Percentiles rank a stretch among this genome's conserved stretches.
These are phyloP conservation scores for Yponomeuta sedellus DNA, from an alignment of 2,888 invertebrate species.

Conservation along the genomic window DNA sequence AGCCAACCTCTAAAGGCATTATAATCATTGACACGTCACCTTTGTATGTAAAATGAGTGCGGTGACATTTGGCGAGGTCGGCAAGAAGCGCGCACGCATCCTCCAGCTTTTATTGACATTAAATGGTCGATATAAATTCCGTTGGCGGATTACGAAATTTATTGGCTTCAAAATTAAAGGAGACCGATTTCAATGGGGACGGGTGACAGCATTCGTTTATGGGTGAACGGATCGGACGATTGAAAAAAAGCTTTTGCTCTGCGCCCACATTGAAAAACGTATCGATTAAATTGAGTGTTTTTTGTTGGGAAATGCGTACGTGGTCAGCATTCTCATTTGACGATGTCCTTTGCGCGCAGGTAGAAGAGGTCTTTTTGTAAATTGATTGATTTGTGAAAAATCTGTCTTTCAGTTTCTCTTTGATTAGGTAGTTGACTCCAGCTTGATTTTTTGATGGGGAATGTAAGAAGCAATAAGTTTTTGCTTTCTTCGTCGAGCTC, in stretches of 20 bases:
- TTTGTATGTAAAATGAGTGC: slow-evolving; percentile 66
- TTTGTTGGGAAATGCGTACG: slow-evolving; percentile 31
- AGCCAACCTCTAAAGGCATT: slow-evolving; percentile 18
- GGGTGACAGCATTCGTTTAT: slow-evolving; percentile 63
- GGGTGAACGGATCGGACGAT: slow-evolving; percentile 43
- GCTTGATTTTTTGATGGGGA: background rate
- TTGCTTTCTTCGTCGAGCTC: background rate
- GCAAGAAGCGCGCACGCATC: slow-evolving; percentile 47
- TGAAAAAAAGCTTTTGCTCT: slow-evolving; percentile 41
- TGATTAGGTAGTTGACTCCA: background rate
- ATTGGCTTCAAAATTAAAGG: slow-evolving; percentile 73
- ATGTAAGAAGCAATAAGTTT: background rate
- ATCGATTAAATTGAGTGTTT: slow-evolving; percentile 46
- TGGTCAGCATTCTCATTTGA: slow-evolving; percentile 20
- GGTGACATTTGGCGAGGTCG: slow-evolving; percentile 43
- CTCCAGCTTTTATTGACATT: slow-evolving; percentile 62
- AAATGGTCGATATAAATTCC: slow-evolving; percentile 73
- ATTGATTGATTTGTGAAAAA: background rate
- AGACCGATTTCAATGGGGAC: slow-evolving; percentile 72
- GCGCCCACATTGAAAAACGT: slow-evolving; percentile 46
- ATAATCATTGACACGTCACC: slow-evolving; percentile 58
- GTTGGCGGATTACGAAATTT: slow-evolving; percentile 73
- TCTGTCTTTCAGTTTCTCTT: background rate
- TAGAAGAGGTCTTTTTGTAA: background rate
- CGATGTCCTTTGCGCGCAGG: background rate